Conservation (phyloP, 2,797 vertebrate genomes). For the Enoplosus armatus region DNA sequence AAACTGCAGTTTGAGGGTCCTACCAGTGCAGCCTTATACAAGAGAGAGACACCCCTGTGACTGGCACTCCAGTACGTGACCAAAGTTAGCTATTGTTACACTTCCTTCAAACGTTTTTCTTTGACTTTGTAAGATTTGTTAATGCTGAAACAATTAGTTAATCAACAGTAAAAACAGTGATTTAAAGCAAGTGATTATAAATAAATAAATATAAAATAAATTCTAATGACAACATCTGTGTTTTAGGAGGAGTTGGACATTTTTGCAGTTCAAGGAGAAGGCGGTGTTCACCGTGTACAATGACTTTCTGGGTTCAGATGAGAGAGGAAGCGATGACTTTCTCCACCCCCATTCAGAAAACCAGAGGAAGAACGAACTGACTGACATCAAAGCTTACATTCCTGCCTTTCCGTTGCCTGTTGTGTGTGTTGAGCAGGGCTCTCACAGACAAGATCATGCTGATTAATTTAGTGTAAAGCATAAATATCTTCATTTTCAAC, state of each 20-base stretch:
- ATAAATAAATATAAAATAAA: too few relatives aligned
- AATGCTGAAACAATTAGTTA: background rate
- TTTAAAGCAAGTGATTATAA: constrained; percentile 22
- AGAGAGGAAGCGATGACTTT: constrained; percentile 44
- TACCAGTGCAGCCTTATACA: constrained; percentile 85
- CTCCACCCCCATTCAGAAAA: constrained; percentile 50
- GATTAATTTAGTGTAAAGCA: constrained; percentile 14
- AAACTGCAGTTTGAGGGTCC: constrained; percentile 91
- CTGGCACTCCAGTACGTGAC: constrained; percentile 35
- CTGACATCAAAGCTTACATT: constrained; percentile 68
- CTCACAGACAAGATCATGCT: constrained; percentile 11
- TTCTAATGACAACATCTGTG: constrained; percentile 56
- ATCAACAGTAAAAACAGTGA: background rate
- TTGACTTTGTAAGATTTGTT: background rate
- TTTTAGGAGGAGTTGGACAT: constrained; percentile 38
- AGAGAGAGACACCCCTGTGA: constrained; percentile 89
- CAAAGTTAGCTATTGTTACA: background rate
- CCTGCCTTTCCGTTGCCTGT: constrained; percentile 56
- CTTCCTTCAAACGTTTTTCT: constrained; percentile 1
- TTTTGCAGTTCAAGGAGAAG: constrained; percentile 50
- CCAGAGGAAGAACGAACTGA: constrained; percentile 55
- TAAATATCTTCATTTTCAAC: background rate
- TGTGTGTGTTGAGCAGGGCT: constrained; percentile 54
- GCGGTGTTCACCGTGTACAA: constrained; percentile 42
- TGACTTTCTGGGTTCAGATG: constrained; percentile 53